A percentile compares a stretch with the other conserved stretches of the same genome.
phyloP scores from a whole-genome alignment of 2,113 vertebrate species.

The Bufo gargarizans region DNA sequence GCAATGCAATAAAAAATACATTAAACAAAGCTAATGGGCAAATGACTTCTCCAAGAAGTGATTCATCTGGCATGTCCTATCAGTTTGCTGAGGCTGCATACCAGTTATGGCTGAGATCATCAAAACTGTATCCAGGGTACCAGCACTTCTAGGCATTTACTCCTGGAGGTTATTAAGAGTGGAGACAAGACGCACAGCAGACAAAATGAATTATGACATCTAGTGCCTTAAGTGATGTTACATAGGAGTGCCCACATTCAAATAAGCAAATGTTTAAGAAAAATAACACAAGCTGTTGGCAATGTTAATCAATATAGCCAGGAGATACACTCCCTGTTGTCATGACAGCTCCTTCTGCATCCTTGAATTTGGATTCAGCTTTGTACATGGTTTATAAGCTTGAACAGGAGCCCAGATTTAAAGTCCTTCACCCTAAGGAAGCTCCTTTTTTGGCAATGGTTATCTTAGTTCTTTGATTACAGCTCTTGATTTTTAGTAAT shows the following conservation, averaged over 20 bases:
- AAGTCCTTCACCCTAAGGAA: conserved; percentile 39
- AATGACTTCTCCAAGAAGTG: conserved; percentile 57
- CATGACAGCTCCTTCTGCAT: conserved; percentile 17
- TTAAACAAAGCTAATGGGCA: conserved; percentile 59
- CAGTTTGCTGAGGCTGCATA: conserved; percentile 56
- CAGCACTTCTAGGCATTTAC: conserved; percentile 30
- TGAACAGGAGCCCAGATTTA: conserved; percentile 42
- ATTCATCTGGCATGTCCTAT: conserved; percentile 57
- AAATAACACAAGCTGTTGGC: conserved; percentile 14
- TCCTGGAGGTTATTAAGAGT: conserved; percentile 52
- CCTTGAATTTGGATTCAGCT: conserved; percentile 16
- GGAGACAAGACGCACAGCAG: conserved; percentile 29
- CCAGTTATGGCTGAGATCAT: conserved; percentile 52
- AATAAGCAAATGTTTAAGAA: conserved; percentile 9
- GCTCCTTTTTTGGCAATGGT: conserved; percentile 35
- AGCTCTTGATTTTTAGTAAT: conserved; percentile 47
- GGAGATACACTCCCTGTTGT: neutral
- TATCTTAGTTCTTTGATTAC: conserved; percentile 49
- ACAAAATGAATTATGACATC: conserved; percentile 28
- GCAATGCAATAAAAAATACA: conserved; percentile 58
- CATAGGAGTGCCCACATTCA: conserved; percentile 17
- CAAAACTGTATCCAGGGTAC: conserved; percentile 38
- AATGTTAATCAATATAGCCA: neutral
- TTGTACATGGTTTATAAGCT: conserved; percentile 16
- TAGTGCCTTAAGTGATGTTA: conserved; percentile 21